Evolutionary conservation across 2,888 invertebrate genomes (phyloP).

Genomic region (Oeneis ivallda): DNA sequence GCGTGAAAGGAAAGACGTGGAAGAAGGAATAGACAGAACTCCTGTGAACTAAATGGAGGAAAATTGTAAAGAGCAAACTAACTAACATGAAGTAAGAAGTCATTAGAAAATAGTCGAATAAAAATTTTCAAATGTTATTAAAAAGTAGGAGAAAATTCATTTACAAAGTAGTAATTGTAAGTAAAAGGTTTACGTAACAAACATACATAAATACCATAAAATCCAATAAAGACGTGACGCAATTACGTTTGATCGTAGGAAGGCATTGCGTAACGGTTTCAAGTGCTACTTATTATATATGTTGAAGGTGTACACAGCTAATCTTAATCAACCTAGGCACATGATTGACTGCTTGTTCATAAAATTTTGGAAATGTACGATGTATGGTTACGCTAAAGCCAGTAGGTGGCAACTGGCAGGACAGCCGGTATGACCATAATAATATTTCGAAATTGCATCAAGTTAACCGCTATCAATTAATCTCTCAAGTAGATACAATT

Average conservation of each 20-base stretch:
- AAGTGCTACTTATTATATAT: conserved; percentile 15
- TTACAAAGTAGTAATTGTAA: not conserved
- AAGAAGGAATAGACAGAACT: too few relatives aligned
- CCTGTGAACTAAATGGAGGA: too few relatives aligned
- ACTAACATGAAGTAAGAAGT: too few relatives aligned
- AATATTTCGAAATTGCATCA: not conserved
- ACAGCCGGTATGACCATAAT: not conserved
- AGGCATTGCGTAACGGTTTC: conserved; percentile 25
- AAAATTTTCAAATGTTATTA: too few relatives aligned
- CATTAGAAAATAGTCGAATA: too few relatives aligned
- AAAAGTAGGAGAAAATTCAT: not conserved
- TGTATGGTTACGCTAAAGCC: not conserved
- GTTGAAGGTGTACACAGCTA: not conserved
- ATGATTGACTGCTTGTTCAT: not conserved
- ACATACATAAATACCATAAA: conserved; percentile 6
- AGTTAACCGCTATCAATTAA: conserved; percentile 6
- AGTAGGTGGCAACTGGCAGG: not conserved
- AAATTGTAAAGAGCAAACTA: too few relatives aligned
- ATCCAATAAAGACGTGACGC: conserved; percentile 32
- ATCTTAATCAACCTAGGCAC: not conserved
- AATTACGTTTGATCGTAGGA: conserved; percentile 22
- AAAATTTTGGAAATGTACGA: too few relatives aligned
- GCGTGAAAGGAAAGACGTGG: too few relatives aligned
- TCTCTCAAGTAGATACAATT: not conserved
- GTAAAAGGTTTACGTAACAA: conserved; percentile 6